Conservation (phyloP, 2,888 invertebrate species). For the Chrysopilus asiliformis region DNA sequence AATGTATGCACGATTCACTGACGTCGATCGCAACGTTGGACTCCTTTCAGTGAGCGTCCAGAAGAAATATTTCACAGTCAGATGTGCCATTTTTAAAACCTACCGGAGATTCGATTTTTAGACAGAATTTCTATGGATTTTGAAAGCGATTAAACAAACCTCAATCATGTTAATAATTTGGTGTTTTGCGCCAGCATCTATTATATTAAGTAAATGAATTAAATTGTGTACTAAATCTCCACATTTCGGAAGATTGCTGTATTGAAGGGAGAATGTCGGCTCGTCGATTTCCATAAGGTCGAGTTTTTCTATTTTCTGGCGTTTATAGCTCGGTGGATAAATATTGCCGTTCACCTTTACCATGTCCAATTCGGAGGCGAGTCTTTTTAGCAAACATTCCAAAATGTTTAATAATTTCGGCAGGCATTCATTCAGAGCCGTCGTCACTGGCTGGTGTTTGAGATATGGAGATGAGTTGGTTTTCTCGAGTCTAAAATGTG, state of each 20-base stretch:
- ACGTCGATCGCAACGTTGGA: conserved; percentile 47
- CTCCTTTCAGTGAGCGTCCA: conserved; percentile 54
- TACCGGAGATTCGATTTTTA: too few species aligned
- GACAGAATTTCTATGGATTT: too few species aligned
- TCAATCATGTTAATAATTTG: conserved; percentile 51
- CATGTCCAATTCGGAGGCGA: conserved; percentile 24
- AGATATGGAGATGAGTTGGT: conserved; percentile 22
- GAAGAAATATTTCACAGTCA: conserved; percentile 65
- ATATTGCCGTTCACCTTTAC: conserved; percentile 18
- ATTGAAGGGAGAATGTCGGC: not conserved
- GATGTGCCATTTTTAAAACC: conserved; percentile 50
- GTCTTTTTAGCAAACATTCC: conserved; percentile 26
- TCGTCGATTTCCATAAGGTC: conserved; percentile 14
- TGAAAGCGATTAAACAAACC: too few species aligned
- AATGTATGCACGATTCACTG: conserved; percentile 48
- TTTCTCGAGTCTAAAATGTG: conserved; percentile 26
- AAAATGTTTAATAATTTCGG: conserved; percentile 30
- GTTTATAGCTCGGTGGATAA: conserved; percentile 5
- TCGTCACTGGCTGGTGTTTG: conserved; percentile 23
- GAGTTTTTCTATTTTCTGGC: conserved; percentile 10
- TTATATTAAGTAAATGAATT: conserved; percentile 48
- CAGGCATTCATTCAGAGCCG: conserved; percentile 28
- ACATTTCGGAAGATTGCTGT: too few species aligned
- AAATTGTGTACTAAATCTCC: conserved; percentile 38
- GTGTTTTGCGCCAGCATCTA: conserved; percentile 46